These are phyloP conservation scores for Silurus aristotelis DNA, from an alignment of 2,797 vertebrate species.

Conservation along the genomic window DNA sequence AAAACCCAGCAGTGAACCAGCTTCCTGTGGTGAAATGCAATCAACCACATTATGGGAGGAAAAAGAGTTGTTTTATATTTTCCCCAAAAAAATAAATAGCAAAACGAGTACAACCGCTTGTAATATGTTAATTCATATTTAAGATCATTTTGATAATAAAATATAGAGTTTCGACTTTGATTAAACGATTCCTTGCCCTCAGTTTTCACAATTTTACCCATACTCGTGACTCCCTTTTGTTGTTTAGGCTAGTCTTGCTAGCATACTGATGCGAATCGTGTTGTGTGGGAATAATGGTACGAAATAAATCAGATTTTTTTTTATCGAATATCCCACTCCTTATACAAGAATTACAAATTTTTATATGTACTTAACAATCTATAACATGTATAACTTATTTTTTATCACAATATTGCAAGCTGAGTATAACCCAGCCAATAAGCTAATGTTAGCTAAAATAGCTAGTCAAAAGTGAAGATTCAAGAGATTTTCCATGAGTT, in stretches of 20 bases:
- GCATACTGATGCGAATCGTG: background rate
- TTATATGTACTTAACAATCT: no score
- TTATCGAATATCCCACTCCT: no score
- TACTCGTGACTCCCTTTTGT: background rate
- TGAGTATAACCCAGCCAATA: background rate
- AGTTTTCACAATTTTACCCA: background rate
- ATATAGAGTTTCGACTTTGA: background rate
- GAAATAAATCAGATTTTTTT: background rate
- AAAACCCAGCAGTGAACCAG: slow-evolving; percentile 35
- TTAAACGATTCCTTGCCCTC: background rate
- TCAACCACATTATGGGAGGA: background rate
- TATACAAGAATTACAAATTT: background rate
- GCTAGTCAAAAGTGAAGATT: background rate
- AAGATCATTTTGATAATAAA: background rate
- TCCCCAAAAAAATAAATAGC: background rate
- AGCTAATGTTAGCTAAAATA: background rate
- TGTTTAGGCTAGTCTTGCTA: background rate
- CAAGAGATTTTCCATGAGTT: background rate
- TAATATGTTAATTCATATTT: background rate
- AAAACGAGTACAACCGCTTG: background rate
- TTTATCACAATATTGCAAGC: background rate
- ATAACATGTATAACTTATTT: no score
- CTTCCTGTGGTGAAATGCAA: slow-evolving; percentile 35
- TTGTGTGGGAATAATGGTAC: background rate
- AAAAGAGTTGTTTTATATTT: background rate